These are phyloP conservation scores for Poecilia picta DNA, from an alignment of 2,797 vertebrate species.

Conservation along the genomic window DNA sequence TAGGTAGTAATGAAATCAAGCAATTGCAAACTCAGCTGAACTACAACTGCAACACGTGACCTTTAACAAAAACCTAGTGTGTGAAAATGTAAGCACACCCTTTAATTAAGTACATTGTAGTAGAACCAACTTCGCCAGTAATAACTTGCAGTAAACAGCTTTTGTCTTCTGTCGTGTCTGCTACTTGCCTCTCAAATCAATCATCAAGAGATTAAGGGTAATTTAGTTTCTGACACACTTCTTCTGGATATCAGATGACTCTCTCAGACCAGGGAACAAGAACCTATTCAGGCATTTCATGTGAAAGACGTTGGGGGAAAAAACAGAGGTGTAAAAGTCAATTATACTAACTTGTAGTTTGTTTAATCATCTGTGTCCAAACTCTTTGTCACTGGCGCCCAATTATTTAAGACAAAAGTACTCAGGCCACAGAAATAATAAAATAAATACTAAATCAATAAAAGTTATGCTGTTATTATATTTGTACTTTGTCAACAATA, in stretches of 20 bases:
- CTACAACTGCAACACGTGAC: neutral
- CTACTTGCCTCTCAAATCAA: neutral
- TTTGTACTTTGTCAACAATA: neutral
- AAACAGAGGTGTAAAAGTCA: neutral
- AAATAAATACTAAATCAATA: neutral
- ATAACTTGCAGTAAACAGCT: neutral
- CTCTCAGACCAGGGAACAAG: neutral
- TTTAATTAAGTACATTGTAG: slow-evolving; percentile 3
- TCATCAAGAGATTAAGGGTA: neutral
- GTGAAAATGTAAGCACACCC: slow-evolving; percentile 5
- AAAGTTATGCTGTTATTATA: neutral
- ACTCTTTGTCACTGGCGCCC: neutral
- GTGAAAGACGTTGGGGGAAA: neutral
- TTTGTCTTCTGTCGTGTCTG: neutral
- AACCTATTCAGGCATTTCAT: neutral
- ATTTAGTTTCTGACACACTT: neutral
- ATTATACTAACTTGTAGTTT: neutral
- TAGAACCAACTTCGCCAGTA: neutral
- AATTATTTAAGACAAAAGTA: neutral
- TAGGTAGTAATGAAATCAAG: neutral
- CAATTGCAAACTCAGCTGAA: neutral
- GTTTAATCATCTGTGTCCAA: neutral
- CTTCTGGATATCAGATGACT: neutral
- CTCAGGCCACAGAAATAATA: neutral
- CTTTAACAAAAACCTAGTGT: neutral